These are phyloP conservation scores for Scomber japonicus DNA, from an alignment of 2,113 vertebrate genomes.

Conservation along the genomic window DNA sequence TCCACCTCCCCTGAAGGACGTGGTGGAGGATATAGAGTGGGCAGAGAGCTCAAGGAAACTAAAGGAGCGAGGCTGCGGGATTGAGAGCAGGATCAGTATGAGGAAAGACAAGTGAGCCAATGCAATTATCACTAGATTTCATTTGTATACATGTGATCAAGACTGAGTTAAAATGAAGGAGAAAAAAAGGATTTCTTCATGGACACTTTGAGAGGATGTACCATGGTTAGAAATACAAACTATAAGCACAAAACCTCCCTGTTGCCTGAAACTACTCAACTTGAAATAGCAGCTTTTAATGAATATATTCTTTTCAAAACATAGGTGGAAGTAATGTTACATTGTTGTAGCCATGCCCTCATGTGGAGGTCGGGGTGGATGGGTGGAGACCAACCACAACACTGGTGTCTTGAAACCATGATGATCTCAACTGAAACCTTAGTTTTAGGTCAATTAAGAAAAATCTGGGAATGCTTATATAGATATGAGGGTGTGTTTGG, in stretches of 20 bases:
- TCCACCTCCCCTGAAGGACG: constrained; percentile 68
- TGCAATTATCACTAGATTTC: constrained; percentile 12
- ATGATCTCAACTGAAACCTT: no score
- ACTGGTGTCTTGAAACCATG: not conserved
- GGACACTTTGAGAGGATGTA: not conserved
- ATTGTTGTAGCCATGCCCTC: no score
- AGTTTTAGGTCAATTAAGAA: not conserved
- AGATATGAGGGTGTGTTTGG: no score
- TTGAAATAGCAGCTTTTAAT: no score
- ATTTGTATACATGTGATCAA: not conserved
- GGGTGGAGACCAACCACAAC: no score
- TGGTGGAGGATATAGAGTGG: constrained; percentile 53
- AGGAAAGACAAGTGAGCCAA: not conserved
- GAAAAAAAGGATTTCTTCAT: constrained; percentile 8
- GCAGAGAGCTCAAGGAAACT: constrained; percentile 49
- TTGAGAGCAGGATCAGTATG: not conserved
- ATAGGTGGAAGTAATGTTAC: no score
- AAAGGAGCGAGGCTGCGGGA: constrained; percentile 12
- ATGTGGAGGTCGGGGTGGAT: not conserved
- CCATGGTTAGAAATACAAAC: no score
- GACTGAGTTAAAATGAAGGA: not conserved
- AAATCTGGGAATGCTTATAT: no score
- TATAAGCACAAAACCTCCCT: no score
- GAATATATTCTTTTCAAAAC: no score
- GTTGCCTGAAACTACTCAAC: no score